These are phyloP conservation scores for Criorhina ranunculi DNA, from an alignment of 2,888 invertebrate genomes.

Conservation along the genomic window DNA sequence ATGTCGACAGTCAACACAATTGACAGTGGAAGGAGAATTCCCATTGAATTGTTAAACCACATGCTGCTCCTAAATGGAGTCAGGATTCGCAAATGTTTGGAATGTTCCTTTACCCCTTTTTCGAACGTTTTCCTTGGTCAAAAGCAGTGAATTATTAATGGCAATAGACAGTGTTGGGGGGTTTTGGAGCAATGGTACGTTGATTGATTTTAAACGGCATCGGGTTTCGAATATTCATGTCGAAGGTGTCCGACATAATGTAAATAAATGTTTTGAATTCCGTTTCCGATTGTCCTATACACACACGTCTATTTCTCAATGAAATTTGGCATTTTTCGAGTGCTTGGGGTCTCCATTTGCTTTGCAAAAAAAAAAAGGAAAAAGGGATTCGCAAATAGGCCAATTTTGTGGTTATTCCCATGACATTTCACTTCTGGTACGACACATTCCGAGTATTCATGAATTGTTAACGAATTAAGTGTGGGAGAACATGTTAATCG, in stretches of 20 bases:
- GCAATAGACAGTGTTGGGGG: constrained; percentile 52
- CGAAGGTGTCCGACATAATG: constrained; percentile 74
- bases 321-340: constrained; percentile 47
- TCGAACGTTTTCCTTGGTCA: constrained; percentile 38
- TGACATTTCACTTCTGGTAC: constrained; percentile 28
- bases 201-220: constrained; percentile 75
- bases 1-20: constrained; percentile 32
- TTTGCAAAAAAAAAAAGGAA: not conserved
- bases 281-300: constrained; percentile 48
- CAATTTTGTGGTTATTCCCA: constrained; percentile 72
- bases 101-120: constrained; percentile 49
- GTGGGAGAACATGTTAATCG: constrained; percentile 13
- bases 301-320: constrained; percentile 45
- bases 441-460: constrained; percentile 17
- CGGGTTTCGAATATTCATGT: constrained; percentile 68
- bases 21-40: constrained; percentile 26
- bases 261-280: constrained; percentile 75
- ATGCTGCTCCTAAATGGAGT: constrained; percentile 58
- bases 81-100: constrained; percentile 38
- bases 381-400: constrained; percentile 21
- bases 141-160: constrained; percentile 73
- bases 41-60: constrained; percentile 36
- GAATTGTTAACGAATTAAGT: constrained; percentile 48
- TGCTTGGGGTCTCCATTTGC: constrained; percentile 45
- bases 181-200: constrained; percentile 36